Base-by-base conservation (phyloP, 2,888 invertebrate genomes). In the Dilophus febrilis region DNA sequence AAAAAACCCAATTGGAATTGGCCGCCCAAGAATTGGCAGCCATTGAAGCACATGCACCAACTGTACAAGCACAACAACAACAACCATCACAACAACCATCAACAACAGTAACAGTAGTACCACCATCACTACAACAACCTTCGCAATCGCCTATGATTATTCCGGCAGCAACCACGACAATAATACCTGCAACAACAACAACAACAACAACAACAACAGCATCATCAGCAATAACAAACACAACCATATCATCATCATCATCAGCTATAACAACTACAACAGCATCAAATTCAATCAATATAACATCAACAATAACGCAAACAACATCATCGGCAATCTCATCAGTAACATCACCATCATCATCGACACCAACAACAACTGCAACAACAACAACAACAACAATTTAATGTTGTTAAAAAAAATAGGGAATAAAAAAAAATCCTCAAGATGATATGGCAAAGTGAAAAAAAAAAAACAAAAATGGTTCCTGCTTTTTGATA, bases 1-100 rank as follows among this genome's bases (percentile, higher is more conserved):
- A 82, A 50, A 59, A 61, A 29, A 17, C 33, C 7, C 40, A 35
- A 35, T 14, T 27, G n/a, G 37, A 37, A 29, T n/a, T n/a, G 11
- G 3, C 29, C 4, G 5, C 29, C 5, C 29, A 10, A 29, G 12
- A 10, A 7, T 10, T 29, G 5, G 11, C 11, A 7, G n/a, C 27
- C 7, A 10, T 10, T 27, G 27, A 27, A 7, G 10, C 10, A 27
- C 5, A 27, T 7, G 5, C 27, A 27, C 10, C 27, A 10, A 10
- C 10, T 7, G 27, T 10, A 27, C 27, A 27, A 10, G 12, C 11
- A 4, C 29, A 29, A 11, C 29, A 29, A 29, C 29, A 10, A 12
- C 29, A 29, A 29, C 11, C 27, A 27, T 27, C 27, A 27, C 27
- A n/a, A n/a, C n/a, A n/a, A n/a, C n/a, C n/a, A n/a, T n/a, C n/a